A percentile compares a stretch with the other conserved stretches of the same genome.
Conservation (phyloP, 2,113 vertebrate genomes). For the Megaleporinus macrocephalus region DNA sequence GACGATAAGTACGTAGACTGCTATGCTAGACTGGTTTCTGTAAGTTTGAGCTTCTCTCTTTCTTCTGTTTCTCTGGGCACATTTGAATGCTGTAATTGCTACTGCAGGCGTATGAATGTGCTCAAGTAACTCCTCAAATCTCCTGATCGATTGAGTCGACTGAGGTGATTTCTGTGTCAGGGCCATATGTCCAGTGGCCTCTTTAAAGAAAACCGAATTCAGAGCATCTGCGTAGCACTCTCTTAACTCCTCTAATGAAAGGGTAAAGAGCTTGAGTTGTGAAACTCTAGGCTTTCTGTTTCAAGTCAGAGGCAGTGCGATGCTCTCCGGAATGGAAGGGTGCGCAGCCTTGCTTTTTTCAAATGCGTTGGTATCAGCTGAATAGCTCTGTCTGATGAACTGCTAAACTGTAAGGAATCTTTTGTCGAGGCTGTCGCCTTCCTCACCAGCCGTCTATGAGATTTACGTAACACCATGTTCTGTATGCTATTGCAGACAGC, state of each 20-base stretch:
- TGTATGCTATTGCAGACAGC: background rate
- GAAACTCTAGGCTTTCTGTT: background rate
- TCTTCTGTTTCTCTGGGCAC: background rate
- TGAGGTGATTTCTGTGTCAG: background rate
- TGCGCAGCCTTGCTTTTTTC: background rate
- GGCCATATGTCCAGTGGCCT: background rate
- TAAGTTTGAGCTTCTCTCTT: background rate
- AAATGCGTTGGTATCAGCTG: background rate
- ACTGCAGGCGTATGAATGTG: background rate
- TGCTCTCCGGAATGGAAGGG: background rate
- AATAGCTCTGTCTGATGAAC: background rate
- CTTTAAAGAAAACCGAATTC: background rate
- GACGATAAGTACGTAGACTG: too few species aligned
- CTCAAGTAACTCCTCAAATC: background rate
- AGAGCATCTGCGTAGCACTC: background rate
- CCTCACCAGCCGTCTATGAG: too few species aligned
- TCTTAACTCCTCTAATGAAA: background rate
- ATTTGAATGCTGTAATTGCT: background rate
- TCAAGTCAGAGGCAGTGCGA: background rate
- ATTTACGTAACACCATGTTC: background rate
- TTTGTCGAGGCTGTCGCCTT: too few species aligned
- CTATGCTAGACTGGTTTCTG: too few species aligned
- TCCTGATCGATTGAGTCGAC: background rate
- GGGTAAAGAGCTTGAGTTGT: background rate
- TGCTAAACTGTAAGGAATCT: background rate